Evolutionary conservation across 2,888 invertebrate species (phyloP), one percentile per base, ranked within the genome.

Genomic region (Phengaris alcon): DNA sequence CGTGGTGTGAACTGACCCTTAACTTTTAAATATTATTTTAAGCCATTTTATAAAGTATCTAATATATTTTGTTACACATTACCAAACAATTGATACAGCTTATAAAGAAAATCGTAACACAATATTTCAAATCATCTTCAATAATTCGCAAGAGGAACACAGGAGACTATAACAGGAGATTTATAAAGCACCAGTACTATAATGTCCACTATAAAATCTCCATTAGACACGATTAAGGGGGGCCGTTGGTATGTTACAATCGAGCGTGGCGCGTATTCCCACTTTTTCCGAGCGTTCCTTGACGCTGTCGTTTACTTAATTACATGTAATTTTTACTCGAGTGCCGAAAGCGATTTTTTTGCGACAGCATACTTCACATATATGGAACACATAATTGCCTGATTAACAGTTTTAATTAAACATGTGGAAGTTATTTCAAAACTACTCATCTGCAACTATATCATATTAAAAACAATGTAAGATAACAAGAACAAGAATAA

Each of bases 311-410:
- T 87, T 83, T 87, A 82, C 87, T 88, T 92, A 91, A 91, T 91
- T 91, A 87, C 87, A 86, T 87, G 90, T 91, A 91, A 92, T 92
- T 91, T 88, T 83, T 87, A 81, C 87, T 87, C 90, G 88, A 89
- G 90, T 89, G 59, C 59, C 22, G 22, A 59, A 59, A 22, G 59
- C 15, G 59, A 9, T 8, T 15, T 6, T 70, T 48, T 51, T 22
- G 15, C 15, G 48, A 69, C 48, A 51, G 35, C 3, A 35, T 13
- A 13, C n/a, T 48, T 48, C 69, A 51, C 70, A 12, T 52, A 52
- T 12, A 70, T 7, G 72, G 72, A 52, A 52, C n/a, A 48, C 10
- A 5, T 69, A 70, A 72, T 54, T 54, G 44, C 54, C n/a, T 7
- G 54, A 72, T 72, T 72, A 72, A 72, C 54, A 52, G 70, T 70